Evolutionary conservation across 2,888 invertebrate species (phyloP), one percentile per base, ranked within the genome.

Genomic region (Rhogogaster chlorosoma): DNA sequence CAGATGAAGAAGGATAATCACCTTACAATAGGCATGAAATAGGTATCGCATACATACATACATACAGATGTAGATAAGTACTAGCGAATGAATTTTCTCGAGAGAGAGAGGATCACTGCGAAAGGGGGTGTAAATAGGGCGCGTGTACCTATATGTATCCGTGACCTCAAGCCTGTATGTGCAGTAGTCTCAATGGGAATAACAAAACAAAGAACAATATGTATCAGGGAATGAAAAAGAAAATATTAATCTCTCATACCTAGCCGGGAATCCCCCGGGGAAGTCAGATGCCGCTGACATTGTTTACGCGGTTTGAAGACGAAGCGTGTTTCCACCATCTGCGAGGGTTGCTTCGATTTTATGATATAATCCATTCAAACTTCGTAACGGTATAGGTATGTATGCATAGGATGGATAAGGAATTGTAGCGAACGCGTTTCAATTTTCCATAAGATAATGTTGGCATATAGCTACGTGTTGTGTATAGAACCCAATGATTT

Each of bases 1-100:
- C 94, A 95, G 91, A 49, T n/a, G 77, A 49, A 75, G n/a, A 90
- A 89, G 87, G 87, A 87, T n/a, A n/a, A 85, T 85, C 84, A 45
- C 73, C 61, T 61, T 61, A 61, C 61, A 29, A 67, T 67, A 45
- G 2, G 7, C 15, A 26, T 73, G 18, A 9, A 71, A 9, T 36
- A n/a, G 1, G 29, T 18, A 32, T 61, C 6, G 38, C n/a, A 71
- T 22, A 3, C 18, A 18, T 70, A 70, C 32, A 29, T 29, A 26
- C 36, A 7, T 53, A n/a, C 18, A 22, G 7, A 71, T 15, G 38
- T 38, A 10, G 9, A n/a, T 38, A 71, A 36, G 6, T 71, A 36
- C 38, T 18, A n/a, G 38, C 71, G 71, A n/a, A 71, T 71, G 38
- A 71, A 71, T 36, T 71, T 71, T 71, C 38, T 32, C n/a, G 36